A percentile compares a stretch with the other conserved stretches of the same genome.
Evolutionary conservation across 2,888 invertebrate species (phyloP).

Genomic region (Dorcus parallelipipedus): DNA sequence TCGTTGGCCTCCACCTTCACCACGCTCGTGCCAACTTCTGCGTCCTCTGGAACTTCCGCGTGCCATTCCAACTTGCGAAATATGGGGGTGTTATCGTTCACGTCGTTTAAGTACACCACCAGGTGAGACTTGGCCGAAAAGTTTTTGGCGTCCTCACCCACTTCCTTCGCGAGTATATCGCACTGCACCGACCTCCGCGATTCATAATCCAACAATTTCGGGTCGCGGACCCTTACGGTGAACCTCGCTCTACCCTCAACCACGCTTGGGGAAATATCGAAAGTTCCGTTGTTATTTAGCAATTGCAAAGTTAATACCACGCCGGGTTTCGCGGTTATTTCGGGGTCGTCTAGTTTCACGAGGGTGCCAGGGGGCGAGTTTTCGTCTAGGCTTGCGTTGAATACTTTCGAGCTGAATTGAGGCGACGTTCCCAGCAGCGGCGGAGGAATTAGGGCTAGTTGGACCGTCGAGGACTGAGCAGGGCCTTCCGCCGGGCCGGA

Average conservation of each 20-base stretch:
- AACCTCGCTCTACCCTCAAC: conserved; percentile 77
- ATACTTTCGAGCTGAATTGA: conserved; percentile 51
- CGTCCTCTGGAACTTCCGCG: conserved; percentile 76
- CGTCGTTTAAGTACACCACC: conserved; percentile 76
- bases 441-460: conserved; percentile 72
- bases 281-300: conserved; percentile 80
- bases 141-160: conserved; percentile 68
- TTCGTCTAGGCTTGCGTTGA: conserved; percentile 73
- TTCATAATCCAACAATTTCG: conserved; percentile 81
- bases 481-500: conserved; percentile 63
- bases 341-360: conserved; percentile 48
- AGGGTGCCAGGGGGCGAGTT: conserved; percentile 79
- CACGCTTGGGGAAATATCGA: conserved; percentile 81
- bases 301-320: conserved; percentile 78
- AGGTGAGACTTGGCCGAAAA: conserved; percentile 71
- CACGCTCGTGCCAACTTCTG: conserved; percentile 55
- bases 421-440: conserved; percentile 38
- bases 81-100: conserved; percentile 84
- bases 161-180: conserved; percentile 76
- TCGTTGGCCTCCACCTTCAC: conserved; percentile 74
- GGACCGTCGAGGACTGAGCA: conserved; percentile 77
- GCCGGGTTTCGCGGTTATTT: conserved; percentile 40
- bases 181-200: conserved; percentile 66
- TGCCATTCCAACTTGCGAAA: conserved; percentile 72
- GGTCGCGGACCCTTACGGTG: conserved; percentile 79